Percentiles rank a stretch among this genome's conserved stretches.
Evolutionary conservation across 2,888 invertebrate genomes (phyloP).

Genomic region (Brachypterus glaber): DNA sequence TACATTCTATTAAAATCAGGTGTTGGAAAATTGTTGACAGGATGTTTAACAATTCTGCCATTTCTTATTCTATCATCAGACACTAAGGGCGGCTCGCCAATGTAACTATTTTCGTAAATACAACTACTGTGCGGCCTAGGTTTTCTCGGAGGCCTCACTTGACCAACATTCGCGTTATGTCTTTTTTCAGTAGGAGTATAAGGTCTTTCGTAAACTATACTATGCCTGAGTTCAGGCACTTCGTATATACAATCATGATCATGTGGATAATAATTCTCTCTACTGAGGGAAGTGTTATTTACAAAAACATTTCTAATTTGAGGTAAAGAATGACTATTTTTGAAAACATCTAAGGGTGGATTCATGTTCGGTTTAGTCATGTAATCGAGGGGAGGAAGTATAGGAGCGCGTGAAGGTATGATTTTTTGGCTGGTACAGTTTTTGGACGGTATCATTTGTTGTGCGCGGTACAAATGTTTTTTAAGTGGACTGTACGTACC

Average conservation of each 20-base stretch:
- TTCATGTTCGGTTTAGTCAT: conserved; percentile 16
- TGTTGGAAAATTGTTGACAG: conserved; percentile 35
- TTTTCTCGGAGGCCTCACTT: conserved; percentile 10
- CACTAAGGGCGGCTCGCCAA: conserved; percentile 26
- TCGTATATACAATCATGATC: conserved; percentile 11
- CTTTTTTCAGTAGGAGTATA: conserved; percentile 37
- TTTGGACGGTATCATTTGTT: conserved; percentile 36
- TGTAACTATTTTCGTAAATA: conserved; percentile 36
- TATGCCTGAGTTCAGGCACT: conserved; percentile 10
- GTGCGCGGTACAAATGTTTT: conserved; percentile 34
- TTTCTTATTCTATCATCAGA: conserved; percentile 26
- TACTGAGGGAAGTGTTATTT: conserved; percentile 8
- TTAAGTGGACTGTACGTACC: conserved; percentile 40
- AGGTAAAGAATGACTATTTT: conserved; percentile 31
- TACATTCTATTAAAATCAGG: conserved; percentile 39
- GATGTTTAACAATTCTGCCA: conserved; percentile 29
- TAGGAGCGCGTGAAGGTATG: conserved; percentile 29
- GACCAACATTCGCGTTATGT: conserved; percentile 35
- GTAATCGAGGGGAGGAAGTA: conserved; percentile 26
- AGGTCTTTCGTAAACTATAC: conserved; percentile 22
- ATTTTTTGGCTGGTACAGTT: conserved; percentile 36
- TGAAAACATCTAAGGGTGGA: conserved; percentile 24
- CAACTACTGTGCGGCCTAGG: conserved; percentile 32
- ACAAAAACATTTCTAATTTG: conserved; percentile 21
- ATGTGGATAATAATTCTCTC: conserved; percentile 7